Evolutionary conservation across 2,888 invertebrate species (phyloP), one percentile per base, ranked within the genome.

Genomic region (Stratiomys singularior): DNA sequence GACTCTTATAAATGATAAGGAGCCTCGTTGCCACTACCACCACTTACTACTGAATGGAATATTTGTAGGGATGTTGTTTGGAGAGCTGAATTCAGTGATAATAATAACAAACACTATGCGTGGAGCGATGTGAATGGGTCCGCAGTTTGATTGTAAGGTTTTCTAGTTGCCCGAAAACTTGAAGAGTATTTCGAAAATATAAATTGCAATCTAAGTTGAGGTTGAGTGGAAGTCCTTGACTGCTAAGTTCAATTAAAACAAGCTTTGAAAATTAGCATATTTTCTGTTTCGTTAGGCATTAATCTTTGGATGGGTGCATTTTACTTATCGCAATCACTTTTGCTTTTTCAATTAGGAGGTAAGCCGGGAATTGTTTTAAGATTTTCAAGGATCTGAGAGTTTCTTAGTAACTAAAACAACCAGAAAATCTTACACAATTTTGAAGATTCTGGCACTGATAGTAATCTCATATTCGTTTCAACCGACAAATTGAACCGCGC

Each of bases 1-100:
- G 18, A 44, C 4, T 46, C 23, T 69, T 25, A 21, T 13, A 46
- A 69, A 46, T 69, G 69, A 69, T 69, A 47, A 69, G 69, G 47
- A 46, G 11, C 69, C 69, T 9, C 46, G 21, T 69, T 69, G 9
- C 47, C 47, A 46, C 46, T 15, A 11, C 25, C 69, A 5, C 18
- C 30, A 7, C 13, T 25, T 7, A 52, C 7, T 9, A 15, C 52
- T n/a, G 15, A 13, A 52, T 3, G 25, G 47, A n/a, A n/a, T 11
- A 23, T 21, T 15, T 47, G 69, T 25, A 44, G 15, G 5, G 23
- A 25, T 25, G 5, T 4, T 11, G 5, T 21, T 23, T 44, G 47
- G 11, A 23, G 9, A 30, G 25, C 4, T 15, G 9, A 23, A 23
- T 7, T 25, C 13, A 18, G 46, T 37, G 37, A 27, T n/a, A 44